Base-by-base conservation (phyloP, 2,888 invertebrate species). In the Hirudinaria manillensis region DNA sequence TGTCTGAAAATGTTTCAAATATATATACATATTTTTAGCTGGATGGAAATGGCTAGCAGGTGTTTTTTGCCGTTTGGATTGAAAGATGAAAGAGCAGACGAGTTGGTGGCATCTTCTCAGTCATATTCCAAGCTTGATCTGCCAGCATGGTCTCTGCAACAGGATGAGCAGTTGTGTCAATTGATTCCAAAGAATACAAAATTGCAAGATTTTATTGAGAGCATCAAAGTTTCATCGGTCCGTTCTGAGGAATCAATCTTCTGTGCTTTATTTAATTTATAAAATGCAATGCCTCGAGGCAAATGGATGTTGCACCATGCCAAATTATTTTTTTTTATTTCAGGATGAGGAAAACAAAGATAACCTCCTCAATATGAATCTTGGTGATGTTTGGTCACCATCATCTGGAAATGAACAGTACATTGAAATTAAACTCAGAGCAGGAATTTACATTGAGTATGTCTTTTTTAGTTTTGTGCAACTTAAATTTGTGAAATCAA, bases 101-200 rank as follows among this genome's bases (percentile, higher is more conserved):
- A 24, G 13, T 27, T 61, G 24, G 24, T 61, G 29, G 13, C 61
- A 10, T 61, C 61, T 27, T 7, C 61, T 19, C 13, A 24, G 4
- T 61, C 61, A 24, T 61, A 61, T 61, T 29, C 24, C 1, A 61
- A 45, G 13, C 45, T 29, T n/a, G 61, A 61, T 61, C 24, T 61
- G 24, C 29, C 61, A 61, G 13, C 61, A 16, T 61, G 61, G 61
- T 21, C 24, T 61, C 19, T 7, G 19, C 4, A 61, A 1, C 61
- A 61, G 10, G 61, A 61, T 61, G 61, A 61, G n/a, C 61, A 61
- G 19, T 29, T 61, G 13, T 61, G 61, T 19, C 61, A 61, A 1
- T 27, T 61, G 61, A 61, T 61, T 61, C 10, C 61, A 61, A 61
- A 29, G 29, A 27, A 24, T 61, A 10, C 61, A n/a, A 61, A 61